Evolutionary conservation across 2,888 invertebrate species (phyloP), one percentile per base, ranked within the genome.

Genomic region (Tipula unca): DNA sequence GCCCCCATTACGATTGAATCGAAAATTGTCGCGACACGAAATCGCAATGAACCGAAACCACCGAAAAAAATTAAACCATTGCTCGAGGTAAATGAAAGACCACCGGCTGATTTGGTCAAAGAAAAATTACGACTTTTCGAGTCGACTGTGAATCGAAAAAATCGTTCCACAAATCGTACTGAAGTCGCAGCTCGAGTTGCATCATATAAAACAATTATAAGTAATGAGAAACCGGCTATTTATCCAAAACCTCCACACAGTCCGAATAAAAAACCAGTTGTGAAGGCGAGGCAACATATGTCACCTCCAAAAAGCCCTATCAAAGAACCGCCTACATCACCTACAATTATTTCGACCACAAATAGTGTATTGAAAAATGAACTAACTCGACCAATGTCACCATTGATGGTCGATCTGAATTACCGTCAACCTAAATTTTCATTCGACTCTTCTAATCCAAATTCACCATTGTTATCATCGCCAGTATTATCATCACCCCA

Each of bases 51-150:
- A 1, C 90, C 90, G 86, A 87, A 87, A 85, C 89, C 90, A 3
- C 89, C 90, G 2, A 93, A 94, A 88, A 93, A 93, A 88, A 92
- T 94, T 88, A 92, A 92, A 87, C 94, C 92, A 0, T 91, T 95
- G 84, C 92, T 95, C 88, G 94, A 94, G 88, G 95, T 95, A 87
- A 93, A 94, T 14, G 97, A 97, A 88, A 92, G 96, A 85, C 98
- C 98, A 1, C 97, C 97, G 20, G 95, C 95, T 0, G 97, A 98
- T 92, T 94, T 97, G 87, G 98, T 98, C 86, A 96, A 96, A 88
- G 95, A 96, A 86, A 95, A 96, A 14, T 93, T 97, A 87, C 94
- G 95, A 89, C 94, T 97, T 89, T 98, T 97, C 91, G 97, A 98
- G 90, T 92, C 93, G 83, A 92, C 93, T 0, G 93, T 94, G 13